Conservation (phyloP, 2,888 invertebrate genomes). For the Atrina japonica region DNA sequence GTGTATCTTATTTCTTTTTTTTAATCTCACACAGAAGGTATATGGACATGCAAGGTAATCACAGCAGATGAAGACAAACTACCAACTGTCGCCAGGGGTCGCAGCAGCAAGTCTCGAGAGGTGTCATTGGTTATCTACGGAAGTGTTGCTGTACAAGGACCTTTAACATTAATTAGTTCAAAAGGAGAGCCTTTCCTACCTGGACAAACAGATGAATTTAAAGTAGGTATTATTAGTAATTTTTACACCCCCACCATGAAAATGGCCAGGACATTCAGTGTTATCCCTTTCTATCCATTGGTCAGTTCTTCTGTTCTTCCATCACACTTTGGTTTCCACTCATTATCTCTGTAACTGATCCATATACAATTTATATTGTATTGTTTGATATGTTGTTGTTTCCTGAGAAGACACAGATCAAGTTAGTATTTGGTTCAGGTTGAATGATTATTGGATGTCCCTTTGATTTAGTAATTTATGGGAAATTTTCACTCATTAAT, state of each 20-base stretch:
- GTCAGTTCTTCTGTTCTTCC: not conserved
- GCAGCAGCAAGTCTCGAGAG: slow-evolving; percentile 50
- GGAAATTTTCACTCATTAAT: too few relatives aligned
- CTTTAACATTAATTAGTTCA: slow-evolving; percentile 58
- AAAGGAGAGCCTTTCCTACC: slow-evolving; percentile 57
- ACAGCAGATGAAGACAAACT: slow-evolving; percentile 63
- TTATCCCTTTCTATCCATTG: not conserved
- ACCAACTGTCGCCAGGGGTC: slow-evolving; percentile 45
- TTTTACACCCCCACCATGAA: too few relatives aligned
- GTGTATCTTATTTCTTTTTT: not conserved
- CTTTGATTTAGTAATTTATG: too few relatives aligned
- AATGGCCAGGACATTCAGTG: too few relatives aligned
- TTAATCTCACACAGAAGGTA: slow-evolving; percentile 55
- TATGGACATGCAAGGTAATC: slow-evolving; percentile 64
- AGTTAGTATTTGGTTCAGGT: too few relatives aligned
- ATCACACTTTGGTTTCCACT: too few relatives aligned
- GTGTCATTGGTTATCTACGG: slow-evolving; percentile 71
- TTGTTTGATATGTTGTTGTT: too few relatives aligned
- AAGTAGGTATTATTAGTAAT: slow-evolving; percentile 56
- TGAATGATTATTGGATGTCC: not conserved
- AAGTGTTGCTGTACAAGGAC: slow-evolving; percentile 60
- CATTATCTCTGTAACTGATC: too few relatives aligned
- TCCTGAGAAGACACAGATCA: too few relatives aligned
- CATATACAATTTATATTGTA: too few relatives aligned
- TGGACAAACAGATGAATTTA: slow-evolving; percentile 66